Evolutionary conservation across 2,888 invertebrate genomes (phyloP), one percentile per base, ranked within the genome.

Genomic region (Villa cingulata): DNA sequence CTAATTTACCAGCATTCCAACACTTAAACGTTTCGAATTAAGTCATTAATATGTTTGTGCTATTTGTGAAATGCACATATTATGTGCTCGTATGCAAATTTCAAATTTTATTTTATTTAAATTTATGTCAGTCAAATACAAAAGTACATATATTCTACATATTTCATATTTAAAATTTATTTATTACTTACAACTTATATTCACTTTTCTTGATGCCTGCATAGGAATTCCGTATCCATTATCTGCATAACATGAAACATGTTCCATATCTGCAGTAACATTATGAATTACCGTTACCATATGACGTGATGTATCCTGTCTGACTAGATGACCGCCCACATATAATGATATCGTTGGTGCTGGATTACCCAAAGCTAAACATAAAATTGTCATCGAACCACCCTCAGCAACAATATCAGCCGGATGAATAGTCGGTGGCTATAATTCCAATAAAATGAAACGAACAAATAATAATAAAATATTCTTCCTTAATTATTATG

Each of bases 241-340:
- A 70, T 88, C 87, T 0, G 86, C 88, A 66, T 86, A 87, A 65
- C 89, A 89, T 1, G 86, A 84, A 52, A 89, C 83, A 64, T 85
- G 81, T 61, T 85, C 81, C 86, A 87, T 87, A 64, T 86, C 86
- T 2, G 83, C 74, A 0, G 86, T 85, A 14, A 89, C 83, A 64
- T 88, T 88, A 62, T 85, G 81, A 51, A 87, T 81, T n/a, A 84
- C 82, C 0, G 87, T 85, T 38, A 88, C 86, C 84, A 88, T 84
- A 65, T 88, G 87, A 1, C 87, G 73, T 0, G 86, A 85, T 34
- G 80, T 81, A 53, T 86, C 86, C 66, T 87, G 85, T 1, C 84
- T 73, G n/a, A 87, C 81, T n/a, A 87, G 72, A 48, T 77, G 77
- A 41, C 78, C 78, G 63, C 68, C 56, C 41, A 89, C 82, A 62